phyloP scores from a whole-genome alignment of 2,797 vertebrate species.

The Cuniculus paca region DNA sequence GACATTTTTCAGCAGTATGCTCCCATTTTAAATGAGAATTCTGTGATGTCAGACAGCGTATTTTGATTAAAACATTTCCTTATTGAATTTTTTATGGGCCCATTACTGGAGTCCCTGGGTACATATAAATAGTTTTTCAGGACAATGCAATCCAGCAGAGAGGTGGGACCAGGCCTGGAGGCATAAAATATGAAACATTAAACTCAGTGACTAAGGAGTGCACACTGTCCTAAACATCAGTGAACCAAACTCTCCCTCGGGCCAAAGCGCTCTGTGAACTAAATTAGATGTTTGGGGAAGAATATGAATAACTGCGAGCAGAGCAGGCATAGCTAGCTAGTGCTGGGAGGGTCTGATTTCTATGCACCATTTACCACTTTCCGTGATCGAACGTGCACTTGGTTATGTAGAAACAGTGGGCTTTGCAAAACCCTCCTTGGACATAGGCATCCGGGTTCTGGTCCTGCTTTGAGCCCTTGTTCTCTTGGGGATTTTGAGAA shows the following conservation, averaged over 20 bases:
- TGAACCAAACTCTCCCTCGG: constrained; percentile 43
- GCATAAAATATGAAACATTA: constrained; percentile 74
- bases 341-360: neutral
- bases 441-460: neutral
- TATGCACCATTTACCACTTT: neutral
- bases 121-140: constrained; percentile 78
- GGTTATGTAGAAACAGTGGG: neutral
- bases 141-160: constrained; percentile 66
- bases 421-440: neutral
- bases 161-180: constrained; percentile 49
- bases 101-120: constrained; percentile 74
- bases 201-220: constrained; percentile 53
- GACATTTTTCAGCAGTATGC: constrained; percentile 73
- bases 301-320: constrained; percentile 21
- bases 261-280: neutral
- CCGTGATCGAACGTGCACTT: neutral
- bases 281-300: constrained; percentile 53
- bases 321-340: neutral
- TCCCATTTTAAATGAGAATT: constrained; percentile 83
- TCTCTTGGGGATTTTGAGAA: neutral
- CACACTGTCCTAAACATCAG: constrained; percentile 41
- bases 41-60: constrained; percentile 78
- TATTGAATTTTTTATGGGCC: constrained; percentile 82
- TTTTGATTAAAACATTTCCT: constrained; percentile 80
- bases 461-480: neutral